Percentiles rank a stretch among this genome's conserved stretches.
These are phyloP conservation scores for Oreortyx pictus DNA, from an alignment of 2,797 vertebrate species.

Conservation along the genomic window DNA sequence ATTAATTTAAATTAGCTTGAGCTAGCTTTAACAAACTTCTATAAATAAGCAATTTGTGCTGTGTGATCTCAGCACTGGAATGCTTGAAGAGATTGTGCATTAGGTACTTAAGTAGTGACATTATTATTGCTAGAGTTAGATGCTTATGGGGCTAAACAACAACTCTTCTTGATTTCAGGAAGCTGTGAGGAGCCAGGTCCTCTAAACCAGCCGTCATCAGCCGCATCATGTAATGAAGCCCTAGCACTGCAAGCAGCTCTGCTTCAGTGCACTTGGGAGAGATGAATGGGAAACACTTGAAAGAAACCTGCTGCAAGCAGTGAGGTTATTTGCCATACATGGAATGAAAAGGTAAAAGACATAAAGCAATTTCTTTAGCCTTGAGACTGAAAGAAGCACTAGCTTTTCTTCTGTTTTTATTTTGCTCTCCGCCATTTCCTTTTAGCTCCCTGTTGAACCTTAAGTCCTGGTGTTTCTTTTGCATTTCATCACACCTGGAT, in stretches of 20 bases:
- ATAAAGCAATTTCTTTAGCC: background rate
- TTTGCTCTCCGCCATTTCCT: background rate
- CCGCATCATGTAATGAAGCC: background rate
- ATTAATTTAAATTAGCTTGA: conserved; percentile 25
- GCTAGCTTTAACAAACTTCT: conserved; percentile 4
- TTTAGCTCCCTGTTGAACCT: background rate
- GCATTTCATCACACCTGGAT: background rate
- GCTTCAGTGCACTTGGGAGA: background rate
- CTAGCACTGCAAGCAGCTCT: accelerated
- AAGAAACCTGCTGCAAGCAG: background rate
- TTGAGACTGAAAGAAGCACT: background rate
- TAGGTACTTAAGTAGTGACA: background rate
- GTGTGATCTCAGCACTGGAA: background rate
- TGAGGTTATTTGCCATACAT: background rate
- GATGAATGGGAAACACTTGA: background rate
- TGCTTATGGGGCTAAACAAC: background rate
- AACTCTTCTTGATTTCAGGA: background rate
- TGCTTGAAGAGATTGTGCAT: background rate
- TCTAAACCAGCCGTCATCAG: background rate
- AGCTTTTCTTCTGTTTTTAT: background rate
- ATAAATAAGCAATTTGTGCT: background rate
- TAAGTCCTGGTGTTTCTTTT: background rate
- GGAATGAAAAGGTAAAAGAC: background rate
- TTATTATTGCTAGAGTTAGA: background rate
- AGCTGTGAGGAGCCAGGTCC: background rate